Conservation (phyloP, 2,797 vertebrate species). For the Cephalopachus bancanus region DNA sequence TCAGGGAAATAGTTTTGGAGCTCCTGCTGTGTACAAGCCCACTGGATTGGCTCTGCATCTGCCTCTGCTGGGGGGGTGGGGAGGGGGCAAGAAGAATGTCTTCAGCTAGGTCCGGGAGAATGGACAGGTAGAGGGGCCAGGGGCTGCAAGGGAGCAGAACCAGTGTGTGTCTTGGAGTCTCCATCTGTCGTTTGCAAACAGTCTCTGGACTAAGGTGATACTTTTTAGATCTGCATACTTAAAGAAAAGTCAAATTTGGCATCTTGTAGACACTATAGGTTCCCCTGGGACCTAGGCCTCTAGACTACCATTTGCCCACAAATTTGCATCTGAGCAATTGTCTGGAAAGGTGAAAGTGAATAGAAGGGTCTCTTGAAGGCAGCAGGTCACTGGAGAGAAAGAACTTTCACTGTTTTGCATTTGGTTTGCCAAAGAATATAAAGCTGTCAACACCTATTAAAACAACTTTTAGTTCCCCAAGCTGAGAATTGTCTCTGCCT, state of each 20-base stretch:
- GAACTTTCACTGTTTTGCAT: neutral
- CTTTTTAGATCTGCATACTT: neutral
- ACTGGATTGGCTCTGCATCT: neutral
- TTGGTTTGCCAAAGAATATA: neutral
- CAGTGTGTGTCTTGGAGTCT: neutral
- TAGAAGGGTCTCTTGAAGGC: neutral
- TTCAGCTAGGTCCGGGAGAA: neutral
- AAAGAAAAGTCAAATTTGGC: neutral
- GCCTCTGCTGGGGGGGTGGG: too few relatives aligned
- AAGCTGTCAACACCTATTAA: neutral
- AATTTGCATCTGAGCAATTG: neutral
- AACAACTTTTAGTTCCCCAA: neutral
- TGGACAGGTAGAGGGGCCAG: neutral
- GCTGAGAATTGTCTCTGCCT: neutral
- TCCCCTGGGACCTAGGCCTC: neutral
- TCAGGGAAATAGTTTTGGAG: too few relatives aligned
- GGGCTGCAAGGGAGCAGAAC: neutral
- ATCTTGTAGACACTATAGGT: neutral
- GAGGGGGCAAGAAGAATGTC: neutral
- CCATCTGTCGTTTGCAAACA: neutral
- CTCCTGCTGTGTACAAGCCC: neutral
- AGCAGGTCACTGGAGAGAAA: neutral
- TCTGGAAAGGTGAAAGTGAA: neutral
- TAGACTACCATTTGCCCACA: neutral
- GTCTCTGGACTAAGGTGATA: neutral